Base-by-base conservation (phyloP, 1,140 invertebrate genomes). In the Camponotus vicinus region DNA sequence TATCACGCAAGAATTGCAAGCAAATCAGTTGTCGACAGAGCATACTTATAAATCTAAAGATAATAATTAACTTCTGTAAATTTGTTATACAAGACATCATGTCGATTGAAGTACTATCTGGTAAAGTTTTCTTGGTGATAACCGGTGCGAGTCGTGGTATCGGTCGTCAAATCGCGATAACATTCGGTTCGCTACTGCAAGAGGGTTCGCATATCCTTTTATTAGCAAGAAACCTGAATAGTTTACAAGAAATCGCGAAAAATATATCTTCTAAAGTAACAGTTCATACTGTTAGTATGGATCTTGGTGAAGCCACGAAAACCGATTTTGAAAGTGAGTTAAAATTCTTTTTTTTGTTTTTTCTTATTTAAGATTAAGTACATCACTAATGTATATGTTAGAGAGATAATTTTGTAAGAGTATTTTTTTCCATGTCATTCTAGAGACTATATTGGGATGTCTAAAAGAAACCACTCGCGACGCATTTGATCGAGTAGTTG, bases 61-160 rank as follows among this genome's bases (percentile, higher is more conserved):
- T 11, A 85, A 27, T 49, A 61, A 79, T 42, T 82, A 82, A 64
- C 52, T 42, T 42, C 5, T 8, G 21, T 66, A 63, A 61, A 69
- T 0, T 76, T 85, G 15, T 71, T 79, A 79, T 32, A 57, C 40
- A 73, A 52, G 40, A 55, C 63, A 86, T 42, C 15, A 92, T 91
- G 91, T 76, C 87, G 27, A 34, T 83, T 13, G 69, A 90, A 85
- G 67, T 45, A 75, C 95, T 96, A 91, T 95, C 93, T 40, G 94
- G 95, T 70, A 96, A 95, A 91, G 95, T 95, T 32, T 96, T 96
- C 90, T 92, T 96, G 32, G 18, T 98, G 9, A 95, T 99, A 8
- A 98, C 98, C 11, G 98, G 98, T 40, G 98, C 98, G 0, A 98
- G 98, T 86, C 96, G 97, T 92, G 98, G 98, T 49, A 98, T 99